Percentiles rank a stretch among this genome's conserved stretches.
phyloP scores from a whole-genome alignment of 2,797 vertebrate species.

The Smutsia gigantea region DNA sequence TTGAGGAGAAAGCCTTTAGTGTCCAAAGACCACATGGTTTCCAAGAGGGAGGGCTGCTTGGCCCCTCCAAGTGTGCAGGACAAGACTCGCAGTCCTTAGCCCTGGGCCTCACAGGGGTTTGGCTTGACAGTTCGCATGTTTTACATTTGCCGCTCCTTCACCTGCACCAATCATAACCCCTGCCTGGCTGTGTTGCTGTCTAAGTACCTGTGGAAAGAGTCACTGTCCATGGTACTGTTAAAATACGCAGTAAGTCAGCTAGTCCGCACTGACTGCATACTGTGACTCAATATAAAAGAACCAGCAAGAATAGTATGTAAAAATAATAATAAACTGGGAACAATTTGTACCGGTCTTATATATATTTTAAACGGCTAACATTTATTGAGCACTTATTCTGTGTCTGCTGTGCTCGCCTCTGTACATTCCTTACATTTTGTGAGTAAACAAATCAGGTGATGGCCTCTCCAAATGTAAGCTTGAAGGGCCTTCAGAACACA shows the following conservation, averaged over 20 bases:
- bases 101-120: neutral
- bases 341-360: neutral
- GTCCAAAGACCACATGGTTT: neutral
- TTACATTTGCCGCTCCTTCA: neutral
- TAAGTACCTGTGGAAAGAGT: neutral
- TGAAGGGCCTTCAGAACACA: neutral
- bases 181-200: neutral
- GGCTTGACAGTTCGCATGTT: neutral
- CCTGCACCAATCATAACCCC: neutral
- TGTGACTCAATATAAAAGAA: neutral
- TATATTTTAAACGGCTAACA: neutral
- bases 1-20: neutral
- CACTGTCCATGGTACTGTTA: neutral
- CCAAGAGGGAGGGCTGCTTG: neutral
- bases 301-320: neutral
- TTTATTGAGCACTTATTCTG: neutral
- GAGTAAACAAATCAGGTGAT: neutral
- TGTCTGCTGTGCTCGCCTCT: neutral
- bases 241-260: neutral
- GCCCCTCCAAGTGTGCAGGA: neutral
- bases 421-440: neutral
- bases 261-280: neutral
- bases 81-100: neutral
- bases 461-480: neutral
- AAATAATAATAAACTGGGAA: neutral